Base-by-base conservation (phyloP, 2,888 invertebrate genomes). In the Limenitis camilla region DNA sequence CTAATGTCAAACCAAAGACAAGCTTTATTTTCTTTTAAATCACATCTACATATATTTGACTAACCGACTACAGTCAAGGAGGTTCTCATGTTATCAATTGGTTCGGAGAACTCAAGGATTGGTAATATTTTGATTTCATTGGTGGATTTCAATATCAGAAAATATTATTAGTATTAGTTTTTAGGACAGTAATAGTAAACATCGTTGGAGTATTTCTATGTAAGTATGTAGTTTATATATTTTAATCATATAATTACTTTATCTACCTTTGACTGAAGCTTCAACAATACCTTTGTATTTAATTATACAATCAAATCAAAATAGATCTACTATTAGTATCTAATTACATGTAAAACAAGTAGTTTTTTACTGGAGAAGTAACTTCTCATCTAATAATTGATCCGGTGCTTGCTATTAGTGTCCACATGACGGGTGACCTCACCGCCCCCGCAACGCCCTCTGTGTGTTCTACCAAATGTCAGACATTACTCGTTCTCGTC, bases 391-490 rank as follows among this genome's bases (percentile, higher is more conserved):
- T 49, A 48, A 43, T 28, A n/a, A n/a, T n/a, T n/a, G 10, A 43
- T 8, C 11, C 8, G 31, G 19, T 35, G 38, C 5, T 30, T 4
- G 39, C 31, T 31, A 32, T 40, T 27, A 40, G 39, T 47, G 8
- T 40, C 31, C n/a, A 40, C 33, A 44, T 40, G 32, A 51, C 33
- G 19, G 28, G 5, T 8, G 2, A 7, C 4, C 9, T 28, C 31
- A 6, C 19, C n/a, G 40, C 30, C 7, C 6, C 19, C 36, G 27
- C 19, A 19, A 19, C 56, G 53, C 53, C 56, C 47, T 9, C 47
- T 40, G 46, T 46, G 19, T 46, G 44, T 28, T 42, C 31, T 33
- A 29, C 28, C 9, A 9, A 41, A 44, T 35, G 28, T 30, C 8
- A 11, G 38, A 9, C 6, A 50, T 54, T 38, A 45, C 40, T 30